Evolutionary conservation across 2,888 invertebrate species (phyloP), one percentile per base, ranked within the genome.

Genomic region (Caenorhabditis macrosperma): DNA sequence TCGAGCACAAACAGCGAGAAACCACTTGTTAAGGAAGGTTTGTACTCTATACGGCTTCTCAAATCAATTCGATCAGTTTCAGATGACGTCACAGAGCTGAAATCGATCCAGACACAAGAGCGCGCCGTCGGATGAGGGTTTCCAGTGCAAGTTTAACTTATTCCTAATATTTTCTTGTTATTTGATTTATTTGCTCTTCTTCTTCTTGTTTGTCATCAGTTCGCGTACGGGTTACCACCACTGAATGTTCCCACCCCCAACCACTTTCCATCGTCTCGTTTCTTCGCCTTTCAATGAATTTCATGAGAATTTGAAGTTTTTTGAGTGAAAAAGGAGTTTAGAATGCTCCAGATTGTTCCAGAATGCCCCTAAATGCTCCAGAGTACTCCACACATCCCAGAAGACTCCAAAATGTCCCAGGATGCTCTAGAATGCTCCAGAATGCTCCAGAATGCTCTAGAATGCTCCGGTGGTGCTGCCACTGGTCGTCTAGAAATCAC

Each of bases 1-100:
- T 77, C 77, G 7, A 77, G 77, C 41, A 59, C 57, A 12, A 69
- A 69, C 44, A 69, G 69, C 41, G 57, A 63, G 12, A 69, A 38
- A 4, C 41, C 26, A 0, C 28, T 77, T n/a, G 77, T 77, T 30
- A 77, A 76, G 28, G 59, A 60, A 24, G 67, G 64, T 71, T n/a
- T n/a, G n/a, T n/a, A n/a, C n/a, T n/a, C n/a, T n/a, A n/a, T n/a
- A n/a, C n/a, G n/a, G n/a, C n/a, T n/a, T n/a, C n/a, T n/a, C n/a
- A n/a, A n/a, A n/a, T n/a, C n/a, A 46, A 50, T 28, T 24, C 20
- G 9, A 28, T 22, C 33, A 24, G 46, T 72, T 72, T 38, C 64
- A 61, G 69, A 61, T 15, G 38, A 48, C 48, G 44, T 46, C 2
- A 74, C 74, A n/a, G 74, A 74, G 22, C 59, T 74, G 38, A 64